Evolutionary conservation across 2,113 vertebrate genomes (phyloP).

Genomic region (Stercorarius parasiticus): DNA sequence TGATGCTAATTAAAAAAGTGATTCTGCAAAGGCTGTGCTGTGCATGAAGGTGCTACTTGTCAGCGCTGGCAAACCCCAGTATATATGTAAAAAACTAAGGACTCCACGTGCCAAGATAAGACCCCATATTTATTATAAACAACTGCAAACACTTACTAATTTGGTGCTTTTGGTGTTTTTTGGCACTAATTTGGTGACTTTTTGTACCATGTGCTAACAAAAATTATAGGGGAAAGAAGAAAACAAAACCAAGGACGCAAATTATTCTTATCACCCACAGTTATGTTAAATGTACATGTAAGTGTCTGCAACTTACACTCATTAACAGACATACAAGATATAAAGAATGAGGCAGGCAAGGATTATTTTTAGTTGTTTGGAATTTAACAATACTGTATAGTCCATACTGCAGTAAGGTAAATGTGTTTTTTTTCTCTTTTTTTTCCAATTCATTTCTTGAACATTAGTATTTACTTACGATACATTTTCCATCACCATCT

Average conservation of each 20-base stretch:
- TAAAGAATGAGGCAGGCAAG: background rate
- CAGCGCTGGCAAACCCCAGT: background rate
- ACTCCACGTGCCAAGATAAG: background rate
- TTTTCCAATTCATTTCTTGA: background rate
- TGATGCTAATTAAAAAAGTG: background rate
- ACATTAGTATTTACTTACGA: constrained; percentile 81
- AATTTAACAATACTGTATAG: background rate
- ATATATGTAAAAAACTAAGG: background rate
- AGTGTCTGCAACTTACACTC: background rate
- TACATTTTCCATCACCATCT: constrained; percentile 85
- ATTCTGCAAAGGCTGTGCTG: background rate
- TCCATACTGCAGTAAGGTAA: background rate
- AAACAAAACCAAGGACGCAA: background rate
- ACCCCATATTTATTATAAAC: background rate
- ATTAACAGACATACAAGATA: background rate
- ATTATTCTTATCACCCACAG: background rate
- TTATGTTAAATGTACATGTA: background rate
- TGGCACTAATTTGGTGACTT: background rate
- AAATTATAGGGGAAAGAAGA: background rate
- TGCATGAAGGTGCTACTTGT: background rate
- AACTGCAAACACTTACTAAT: background rate
- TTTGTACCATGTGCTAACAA: background rate
- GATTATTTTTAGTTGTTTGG: background rate
- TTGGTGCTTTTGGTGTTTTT: too few species aligned
- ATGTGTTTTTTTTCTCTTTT: background rate